Evolutionary conservation across 1,140 invertebrate genomes (phyloP).

Genomic region (Calephelis virginiensis): DNA sequence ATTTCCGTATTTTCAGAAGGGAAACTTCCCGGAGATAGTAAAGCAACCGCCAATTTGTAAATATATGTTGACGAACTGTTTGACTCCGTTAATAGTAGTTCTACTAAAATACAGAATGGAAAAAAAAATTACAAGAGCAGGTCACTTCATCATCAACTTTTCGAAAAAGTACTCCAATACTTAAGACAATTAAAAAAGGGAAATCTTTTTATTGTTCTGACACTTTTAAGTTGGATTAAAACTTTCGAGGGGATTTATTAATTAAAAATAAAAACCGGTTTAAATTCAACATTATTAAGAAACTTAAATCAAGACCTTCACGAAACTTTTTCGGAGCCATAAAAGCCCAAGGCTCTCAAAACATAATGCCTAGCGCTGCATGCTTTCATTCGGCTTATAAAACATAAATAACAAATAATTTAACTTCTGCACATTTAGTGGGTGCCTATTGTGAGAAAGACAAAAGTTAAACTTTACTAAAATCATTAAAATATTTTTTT

Average conservation of each 20-base stretch:
- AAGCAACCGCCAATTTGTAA: too few relatives aligned
- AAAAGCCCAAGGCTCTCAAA: constrained; percentile 21
- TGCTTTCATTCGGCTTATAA: constrained; percentile 23
- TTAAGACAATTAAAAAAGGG: constrained; percentile 12
- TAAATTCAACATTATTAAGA: neutral
- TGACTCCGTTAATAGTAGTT: too few relatives aligned
- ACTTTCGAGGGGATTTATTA: neutral
- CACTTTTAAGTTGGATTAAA: neutral
- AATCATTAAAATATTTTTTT: neutral
- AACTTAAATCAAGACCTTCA: constrained; percentile 17
- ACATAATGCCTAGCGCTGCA: constrained; percentile 19
- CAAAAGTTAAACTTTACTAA: too few relatives aligned
- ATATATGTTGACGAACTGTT: too few relatives aligned
- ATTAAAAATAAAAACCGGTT: neutral
- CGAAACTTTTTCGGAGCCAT: constrained; percentile 11
- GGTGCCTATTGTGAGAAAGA: neutral
- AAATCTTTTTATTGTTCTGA: neutral
- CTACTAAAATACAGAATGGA: neutral
- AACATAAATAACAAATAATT: constrained; percentile 7
- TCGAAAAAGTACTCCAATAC: constrained; percentile 21
- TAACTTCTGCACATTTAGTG: neutral
- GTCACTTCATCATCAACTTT: constrained; percentile 21
- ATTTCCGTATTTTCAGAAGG: too few relatives aligned
- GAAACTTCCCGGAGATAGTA: too few relatives aligned
- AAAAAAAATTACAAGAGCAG: constrained; percentile 21